phyloP scores from a whole-genome alignment of 2,888 invertebrate genomes.

The Suillia variegata region DNA sequence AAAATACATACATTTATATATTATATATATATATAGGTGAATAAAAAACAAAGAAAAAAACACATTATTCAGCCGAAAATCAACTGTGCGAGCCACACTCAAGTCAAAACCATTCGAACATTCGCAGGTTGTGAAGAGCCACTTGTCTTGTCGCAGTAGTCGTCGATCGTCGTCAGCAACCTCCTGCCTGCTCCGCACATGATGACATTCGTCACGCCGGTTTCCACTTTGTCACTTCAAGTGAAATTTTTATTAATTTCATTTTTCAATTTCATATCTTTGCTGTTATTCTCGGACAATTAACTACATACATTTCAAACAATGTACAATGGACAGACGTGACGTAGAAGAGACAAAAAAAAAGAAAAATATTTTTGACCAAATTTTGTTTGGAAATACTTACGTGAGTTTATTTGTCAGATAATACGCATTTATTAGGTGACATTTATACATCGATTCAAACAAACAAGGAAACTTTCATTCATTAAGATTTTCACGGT shows the following conservation, averaged over 20 bases:
- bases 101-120: no score
- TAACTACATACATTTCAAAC: no score
- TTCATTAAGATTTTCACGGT: conserved; percentile 8
- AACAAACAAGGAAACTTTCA: neutral
- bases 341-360: no score
- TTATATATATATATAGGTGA: no score
- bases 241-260: conserved; percentile 57
- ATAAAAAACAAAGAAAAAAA: neutral
- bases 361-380: no score
- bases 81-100: conserved; percentile 12
- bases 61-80: neutral
- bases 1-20: conserved; percentile 6
- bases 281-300: no score
- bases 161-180: conserved; percentile 36
- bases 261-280: no score
- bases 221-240: conserved; percentile 54
- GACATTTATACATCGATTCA: no score
- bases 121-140: conserved; percentile 50
- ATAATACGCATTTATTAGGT: conserved; percentile 6
- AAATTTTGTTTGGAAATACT: no score
- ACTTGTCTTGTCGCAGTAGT: no score
- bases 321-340: no score
- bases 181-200: neutral
- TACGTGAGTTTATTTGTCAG: neutral
- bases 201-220: conserved; percentile 46